Evolutionary conservation across 2,113 vertebrate species (phyloP).

Genomic region (Sclerurus mexicanus): DNA sequence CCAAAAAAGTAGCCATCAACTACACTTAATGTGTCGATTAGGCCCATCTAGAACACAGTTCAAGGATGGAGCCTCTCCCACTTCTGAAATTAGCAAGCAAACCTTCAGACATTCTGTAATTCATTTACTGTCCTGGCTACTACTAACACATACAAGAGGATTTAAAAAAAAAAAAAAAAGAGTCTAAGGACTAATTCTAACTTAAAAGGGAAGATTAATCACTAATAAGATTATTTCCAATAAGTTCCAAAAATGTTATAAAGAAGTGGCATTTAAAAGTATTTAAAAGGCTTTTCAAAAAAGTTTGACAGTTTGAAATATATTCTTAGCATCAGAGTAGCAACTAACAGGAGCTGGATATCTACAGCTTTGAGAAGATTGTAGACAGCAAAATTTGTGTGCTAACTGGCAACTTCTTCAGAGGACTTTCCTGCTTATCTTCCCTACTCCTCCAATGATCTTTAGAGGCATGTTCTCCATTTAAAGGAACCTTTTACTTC

Average conservation of each 20-base stretch:
- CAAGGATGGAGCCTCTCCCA: background rate
- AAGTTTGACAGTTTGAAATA: background rate
- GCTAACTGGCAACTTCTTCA: background rate
- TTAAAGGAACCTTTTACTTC: background rate
- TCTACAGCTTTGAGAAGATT: background rate
- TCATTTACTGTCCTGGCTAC: background rate
- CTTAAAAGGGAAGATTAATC: background rate
- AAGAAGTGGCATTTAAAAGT: background rate
- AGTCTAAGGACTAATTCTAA: background rate
- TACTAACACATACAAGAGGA: background rate
- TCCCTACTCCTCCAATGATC: background rate
- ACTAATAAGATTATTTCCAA: constrained; percentile 5
- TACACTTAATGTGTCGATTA: background rate
- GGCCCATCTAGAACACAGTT: background rate
- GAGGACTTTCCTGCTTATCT: background rate
- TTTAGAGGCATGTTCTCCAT: background rate
- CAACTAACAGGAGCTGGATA: background rate
- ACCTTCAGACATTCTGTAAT: background rate
- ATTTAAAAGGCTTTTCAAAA: background rate
- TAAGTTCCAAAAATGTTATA: background rate
- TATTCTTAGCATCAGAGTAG: background rate
- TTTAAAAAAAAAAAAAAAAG: background rate
- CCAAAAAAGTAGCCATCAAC: background rate
- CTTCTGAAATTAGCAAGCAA: background rate
- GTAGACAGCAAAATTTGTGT: background rate